Conservation (phyloP, 2,113 vertebrate species). For the Sterrhoptilus dennistouni region DNA sequence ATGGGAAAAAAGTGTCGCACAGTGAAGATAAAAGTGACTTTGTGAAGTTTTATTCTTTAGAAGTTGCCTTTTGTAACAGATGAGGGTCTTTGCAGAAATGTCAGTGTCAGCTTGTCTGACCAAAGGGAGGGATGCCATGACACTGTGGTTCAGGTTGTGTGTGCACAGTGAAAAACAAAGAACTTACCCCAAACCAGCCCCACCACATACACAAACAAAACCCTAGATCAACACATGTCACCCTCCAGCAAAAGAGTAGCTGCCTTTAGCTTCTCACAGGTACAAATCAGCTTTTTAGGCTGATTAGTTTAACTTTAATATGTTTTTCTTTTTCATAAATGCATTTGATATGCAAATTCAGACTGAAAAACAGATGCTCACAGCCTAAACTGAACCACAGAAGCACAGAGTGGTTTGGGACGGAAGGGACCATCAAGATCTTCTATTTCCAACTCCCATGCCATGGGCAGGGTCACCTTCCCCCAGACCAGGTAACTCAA, state of each 20-base stretch:
- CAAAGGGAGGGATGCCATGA: neutral
- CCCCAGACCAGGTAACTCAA: neutral
- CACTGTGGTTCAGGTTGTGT: fast-evolving
- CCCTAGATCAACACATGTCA: neutral
- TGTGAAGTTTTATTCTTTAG: constrained; percentile 5
- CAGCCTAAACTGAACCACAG: neutral
- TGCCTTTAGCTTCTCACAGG: neutral
- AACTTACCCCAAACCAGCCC: neutral
- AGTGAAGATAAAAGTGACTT: constrained; percentile 52
- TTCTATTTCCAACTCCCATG: neutral
- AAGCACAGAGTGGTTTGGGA: neutral
- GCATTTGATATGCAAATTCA: neutral
- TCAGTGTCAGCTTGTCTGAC: neutral
- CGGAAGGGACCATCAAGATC: neutral
- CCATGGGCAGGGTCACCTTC: neutral
- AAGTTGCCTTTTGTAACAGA: neutral
- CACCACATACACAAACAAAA: neutral
- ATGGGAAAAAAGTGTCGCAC: constrained; percentile 5
- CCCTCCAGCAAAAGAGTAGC: neutral
- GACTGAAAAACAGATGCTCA: neutral
- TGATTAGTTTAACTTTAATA: neutral
- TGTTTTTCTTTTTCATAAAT: neutral
- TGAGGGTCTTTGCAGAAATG: neutral
- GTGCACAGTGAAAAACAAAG: fast-evolving
- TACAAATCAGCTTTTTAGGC: neutral